phyloP scores from a whole-genome alignment of 2,888 invertebrate genomes.

The Erynnis tages region DNA sequence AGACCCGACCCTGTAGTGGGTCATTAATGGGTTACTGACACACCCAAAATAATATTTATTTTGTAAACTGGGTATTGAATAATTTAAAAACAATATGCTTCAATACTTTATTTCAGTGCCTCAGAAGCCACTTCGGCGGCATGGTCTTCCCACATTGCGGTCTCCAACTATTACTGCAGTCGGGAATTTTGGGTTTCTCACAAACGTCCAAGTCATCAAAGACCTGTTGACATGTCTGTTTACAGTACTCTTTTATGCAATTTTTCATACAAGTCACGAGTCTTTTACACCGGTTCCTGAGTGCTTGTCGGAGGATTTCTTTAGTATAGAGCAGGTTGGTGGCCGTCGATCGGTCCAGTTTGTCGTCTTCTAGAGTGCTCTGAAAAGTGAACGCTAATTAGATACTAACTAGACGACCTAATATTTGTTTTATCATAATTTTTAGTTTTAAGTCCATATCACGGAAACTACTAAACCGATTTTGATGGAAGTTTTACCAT shows the following conservation, averaged over 20 bases:
- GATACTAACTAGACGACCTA: background rate
- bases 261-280: slow-evolving; percentile 37
- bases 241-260: slow-evolving; percentile 37
- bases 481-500: too few relatives aligned
- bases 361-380: slow-evolving; percentile 35
- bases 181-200: slow-evolving; percentile 30
- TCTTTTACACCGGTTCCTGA: slow-evolving; percentile 41
- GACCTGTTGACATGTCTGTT: slow-evolving; percentile 37
- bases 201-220: slow-evolving; percentile 42
- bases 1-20: too few relatives aligned
- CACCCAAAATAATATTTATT: too few relatives aligned
- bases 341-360: slow-evolving; percentile 30
- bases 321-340: slow-evolving; percentile 34
- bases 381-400: slow-evolving; percentile 12
- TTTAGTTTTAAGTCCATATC: too few relatives aligned
- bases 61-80: too few relatives aligned
- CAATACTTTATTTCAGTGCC: background rate
- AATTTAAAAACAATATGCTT: background rate
- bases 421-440: too few relatives aligned
- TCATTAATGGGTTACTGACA: too few relatives aligned
- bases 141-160: slow-evolving; percentile 43
- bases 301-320: slow-evolving; percentile 35
- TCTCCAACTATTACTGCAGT: slow-evolving; percentile 36
- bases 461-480: too few relatives aligned
- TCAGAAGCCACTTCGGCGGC: slow-evolving; percentile 38